Evolutionary conservation across 2,888 invertebrate genomes (phyloP), one percentile per base, ranked within the genome.

Genomic region (Lysandra bellargus): DNA sequence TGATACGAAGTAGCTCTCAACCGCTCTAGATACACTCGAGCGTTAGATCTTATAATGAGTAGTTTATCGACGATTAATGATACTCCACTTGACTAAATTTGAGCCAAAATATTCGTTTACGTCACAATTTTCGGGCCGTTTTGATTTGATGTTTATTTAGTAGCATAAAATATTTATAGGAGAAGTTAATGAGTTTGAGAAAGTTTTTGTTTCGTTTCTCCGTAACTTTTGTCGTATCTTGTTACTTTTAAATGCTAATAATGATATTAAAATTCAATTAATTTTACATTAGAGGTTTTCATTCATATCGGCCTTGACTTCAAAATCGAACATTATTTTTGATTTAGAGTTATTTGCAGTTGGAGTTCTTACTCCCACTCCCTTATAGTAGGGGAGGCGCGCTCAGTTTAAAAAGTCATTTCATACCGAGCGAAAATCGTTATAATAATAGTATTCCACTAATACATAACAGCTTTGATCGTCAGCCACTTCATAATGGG

Each of bases 11-110:
- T 76, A 57, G 76, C 76, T 76, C 76, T 76, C 53, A 30, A 76
- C 30, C 76, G 76, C 57, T 76, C 49, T 53, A 76, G 76, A 30
- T 33, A 53, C 76, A 53, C 76, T 76, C 17, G 14, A 76, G 76
- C 76, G 57, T 76, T 53, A 76, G 76, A 76, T 76, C 53, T 76
- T 76, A 57, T 76, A 76, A 75, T 75, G 75, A 76, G 76, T 76
- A 76, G 76, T 53, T 76, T 76, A 76, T 76, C 57, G 17, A 76
- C 33, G 76, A 57, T 57, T 76, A 33, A 57, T 33, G 76, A 76
- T 53, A 76, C 53, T 76, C 53, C 53, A 33, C 76, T 33, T 76
- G 53, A 57, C 75, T 53, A 53, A 57, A 30, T 76, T 49, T 49
- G 23, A n/a, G 75, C 44, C 75, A 49, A 75, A 75, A 75, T 75